These are phyloP conservation scores for Percopsis transmontana DNA, from an alignment of 2,113 vertebrate genomes.

Conservation along the genomic window DNA sequence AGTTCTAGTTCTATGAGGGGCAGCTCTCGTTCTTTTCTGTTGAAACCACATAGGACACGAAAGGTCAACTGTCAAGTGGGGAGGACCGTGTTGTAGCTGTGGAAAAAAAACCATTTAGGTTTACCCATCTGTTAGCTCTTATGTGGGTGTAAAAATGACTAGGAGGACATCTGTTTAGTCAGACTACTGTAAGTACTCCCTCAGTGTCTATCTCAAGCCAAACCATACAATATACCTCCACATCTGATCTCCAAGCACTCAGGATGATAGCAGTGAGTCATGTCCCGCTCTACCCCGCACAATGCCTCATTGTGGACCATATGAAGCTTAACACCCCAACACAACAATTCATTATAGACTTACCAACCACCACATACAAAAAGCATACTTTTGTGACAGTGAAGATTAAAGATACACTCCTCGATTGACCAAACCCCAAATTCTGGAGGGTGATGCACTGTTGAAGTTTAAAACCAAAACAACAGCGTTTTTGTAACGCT, in stretches of 20 bases:
- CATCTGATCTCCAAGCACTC: constrained; percentile 5
- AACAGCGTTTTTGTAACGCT: too few relatives aligned
- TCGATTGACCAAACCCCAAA: too few relatives aligned
- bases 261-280: constrained; percentile 33
- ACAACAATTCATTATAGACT: too few relatives aligned
- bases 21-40: background rate
- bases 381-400: too few relatives aligned
- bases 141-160: constrained; percentile 18
- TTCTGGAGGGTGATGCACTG: too few relatives aligned
- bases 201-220: constrained; percentile 17
- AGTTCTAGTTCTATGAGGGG: too few relatives aligned
- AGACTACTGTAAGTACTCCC: constrained; percentile 23
- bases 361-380: too few relatives aligned
- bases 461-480: too few relatives aligned
- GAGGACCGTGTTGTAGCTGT: constrained; percentile 25
- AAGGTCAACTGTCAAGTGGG: constrained; percentile 9
- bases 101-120: constrained; percentile 21
- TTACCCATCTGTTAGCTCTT: constrained; percentile 34
- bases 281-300: constrained; percentile 4
- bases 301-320: too few relatives aligned
- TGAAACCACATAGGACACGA: constrained; percentile 3
- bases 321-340: too few relatives aligned
- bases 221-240: constrained; percentile 18
- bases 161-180: constrained; percentile 42
- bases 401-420: too few relatives aligned